These are phyloP conservation scores for Anser brachyrhynchus DNA, from an alignment of 2,113 vertebrate species.

Conservation along the genomic window DNA sequence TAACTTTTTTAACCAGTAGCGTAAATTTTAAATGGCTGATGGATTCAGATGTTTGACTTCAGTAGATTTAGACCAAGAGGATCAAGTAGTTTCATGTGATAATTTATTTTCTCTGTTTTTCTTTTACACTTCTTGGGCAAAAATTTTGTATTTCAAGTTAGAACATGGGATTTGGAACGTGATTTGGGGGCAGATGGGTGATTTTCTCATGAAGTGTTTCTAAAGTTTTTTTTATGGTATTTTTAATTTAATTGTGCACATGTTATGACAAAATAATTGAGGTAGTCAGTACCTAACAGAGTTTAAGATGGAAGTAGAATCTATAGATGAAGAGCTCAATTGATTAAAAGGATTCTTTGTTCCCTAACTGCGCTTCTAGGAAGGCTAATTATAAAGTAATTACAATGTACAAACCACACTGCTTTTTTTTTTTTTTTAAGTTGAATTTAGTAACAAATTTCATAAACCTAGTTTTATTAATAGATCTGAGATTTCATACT, in stretches of 20 bases:
- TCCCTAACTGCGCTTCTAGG: background rate
- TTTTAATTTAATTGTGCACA: background rate
- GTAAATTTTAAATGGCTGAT: background rate
- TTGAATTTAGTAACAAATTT: background rate
- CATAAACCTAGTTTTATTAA: background rate
- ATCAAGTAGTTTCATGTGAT: background rate
- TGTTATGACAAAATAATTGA: conserved; percentile 39
- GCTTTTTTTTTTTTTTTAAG: background rate
- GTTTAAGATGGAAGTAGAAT: background rate
- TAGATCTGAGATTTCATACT: background rate
- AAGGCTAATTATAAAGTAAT: conserved; percentile 43
- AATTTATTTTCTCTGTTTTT: background rate
- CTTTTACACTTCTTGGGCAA: background rate
- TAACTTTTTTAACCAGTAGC: background rate
- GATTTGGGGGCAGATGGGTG: background rate
- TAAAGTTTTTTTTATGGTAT: background rate
- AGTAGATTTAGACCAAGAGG: background rate
- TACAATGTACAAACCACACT: background rate
- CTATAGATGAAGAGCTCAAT: background rate
- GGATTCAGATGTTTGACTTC: background rate
- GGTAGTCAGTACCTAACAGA: background rate
- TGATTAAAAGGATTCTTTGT: conserved; percentile 17
- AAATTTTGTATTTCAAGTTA: background rate
- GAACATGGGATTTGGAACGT: background rate
- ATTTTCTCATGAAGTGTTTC: background rate